These are phyloP conservation scores for Cabera pusaria DNA, from an alignment of 2,888 invertebrate genomes.

Conservation along the genomic window DNA sequence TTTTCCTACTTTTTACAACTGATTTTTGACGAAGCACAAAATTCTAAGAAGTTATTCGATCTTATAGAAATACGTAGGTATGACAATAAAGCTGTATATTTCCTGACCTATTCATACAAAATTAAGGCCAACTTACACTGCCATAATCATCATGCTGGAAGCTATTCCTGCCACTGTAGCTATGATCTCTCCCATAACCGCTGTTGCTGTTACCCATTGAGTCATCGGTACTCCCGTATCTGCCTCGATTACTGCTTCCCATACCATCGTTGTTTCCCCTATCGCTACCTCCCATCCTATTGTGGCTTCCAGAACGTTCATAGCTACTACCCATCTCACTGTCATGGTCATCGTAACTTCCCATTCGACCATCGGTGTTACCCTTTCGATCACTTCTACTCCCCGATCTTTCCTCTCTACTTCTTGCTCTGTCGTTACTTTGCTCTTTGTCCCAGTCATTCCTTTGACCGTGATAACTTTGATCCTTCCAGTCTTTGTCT, in stretches of 20 bases:
- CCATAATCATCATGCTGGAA: slow-evolving; percentile 55
- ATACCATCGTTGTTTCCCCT: slow-evolving; percentile 7
- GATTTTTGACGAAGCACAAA: no score
- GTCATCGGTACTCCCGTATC: no score
- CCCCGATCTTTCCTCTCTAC: slow-evolving; percentile 37
- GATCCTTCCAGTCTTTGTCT: slow-evolving; percentile 56
- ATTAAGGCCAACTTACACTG: slow-evolving; percentile 63
- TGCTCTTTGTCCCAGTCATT: slow-evolving; percentile 45
- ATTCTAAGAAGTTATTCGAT: no score
- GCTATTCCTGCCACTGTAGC: slow-evolving; percentile 45
- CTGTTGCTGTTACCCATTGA: slow-evolving; percentile 26
- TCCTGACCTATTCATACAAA: no score
- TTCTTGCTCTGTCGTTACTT: slow-evolving; percentile 34
- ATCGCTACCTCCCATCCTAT: slow-evolving; percentile 23
- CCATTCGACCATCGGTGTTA: slow-evolving; percentile 34
- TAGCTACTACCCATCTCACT: slow-evolving; percentile 36
- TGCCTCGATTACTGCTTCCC: slow-evolving; percentile 29
- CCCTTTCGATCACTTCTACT: slow-evolving; percentile 38
- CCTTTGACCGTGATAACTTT: slow-evolving; percentile 41
- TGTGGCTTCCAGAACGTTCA: slow-evolving; percentile 35
- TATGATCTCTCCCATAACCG: slow-evolving; percentile 37
- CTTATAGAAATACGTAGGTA: no score
- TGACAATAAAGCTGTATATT: no score
- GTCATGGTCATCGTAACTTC: slow-evolving; percentile 25
- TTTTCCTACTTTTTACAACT: no score